Conservation (phyloP, 2,113 vertebrate genomes). For the Barnardius zonarius region DNA sequence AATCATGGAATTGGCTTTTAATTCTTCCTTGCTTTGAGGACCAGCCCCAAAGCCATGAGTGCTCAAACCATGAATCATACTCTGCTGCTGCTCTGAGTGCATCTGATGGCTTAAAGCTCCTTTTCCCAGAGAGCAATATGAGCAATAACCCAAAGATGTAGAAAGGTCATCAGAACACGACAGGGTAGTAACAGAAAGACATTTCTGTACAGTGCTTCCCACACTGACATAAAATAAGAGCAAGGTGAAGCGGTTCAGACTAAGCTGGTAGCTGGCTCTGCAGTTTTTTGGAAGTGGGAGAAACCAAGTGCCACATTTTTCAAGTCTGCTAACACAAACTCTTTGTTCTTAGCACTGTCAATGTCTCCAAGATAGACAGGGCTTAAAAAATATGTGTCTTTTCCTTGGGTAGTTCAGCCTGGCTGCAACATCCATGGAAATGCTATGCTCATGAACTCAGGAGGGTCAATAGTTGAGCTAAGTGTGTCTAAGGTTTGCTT, state of each 20-base stretch:
- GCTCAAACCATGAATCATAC: not conserved
- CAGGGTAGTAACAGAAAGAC: not conserved
- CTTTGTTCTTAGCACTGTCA: not conserved
- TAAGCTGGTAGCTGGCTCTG: not conserved
- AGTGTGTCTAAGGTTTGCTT: not conserved
- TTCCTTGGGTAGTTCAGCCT: not conserved
- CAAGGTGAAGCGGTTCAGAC: not conserved
- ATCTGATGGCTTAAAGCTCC: not conserved
- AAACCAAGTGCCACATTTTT: not conserved
- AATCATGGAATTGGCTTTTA: not conserved
- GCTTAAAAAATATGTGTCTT: not conserved
- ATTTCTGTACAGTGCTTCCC: not conserved
- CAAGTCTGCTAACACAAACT: not conserved
- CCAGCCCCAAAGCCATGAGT: not conserved
- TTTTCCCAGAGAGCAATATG: not conserved
- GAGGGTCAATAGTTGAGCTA: slow-evolving; percentile 32
- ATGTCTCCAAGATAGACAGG: not conserved
- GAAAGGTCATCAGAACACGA: not conserved
- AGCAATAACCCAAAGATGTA: slow-evolving; percentile 16
- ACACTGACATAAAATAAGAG: not conserved
- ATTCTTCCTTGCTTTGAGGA: not conserved
- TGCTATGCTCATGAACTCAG: not conserved
- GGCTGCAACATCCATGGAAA: not conserved
- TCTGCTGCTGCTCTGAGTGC: not conserved
- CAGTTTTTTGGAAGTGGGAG: not conserved